phyloP scores from a whole-genome alignment of 2,113 vertebrate species.

The Pyxicephalus adspersus region DNA sequence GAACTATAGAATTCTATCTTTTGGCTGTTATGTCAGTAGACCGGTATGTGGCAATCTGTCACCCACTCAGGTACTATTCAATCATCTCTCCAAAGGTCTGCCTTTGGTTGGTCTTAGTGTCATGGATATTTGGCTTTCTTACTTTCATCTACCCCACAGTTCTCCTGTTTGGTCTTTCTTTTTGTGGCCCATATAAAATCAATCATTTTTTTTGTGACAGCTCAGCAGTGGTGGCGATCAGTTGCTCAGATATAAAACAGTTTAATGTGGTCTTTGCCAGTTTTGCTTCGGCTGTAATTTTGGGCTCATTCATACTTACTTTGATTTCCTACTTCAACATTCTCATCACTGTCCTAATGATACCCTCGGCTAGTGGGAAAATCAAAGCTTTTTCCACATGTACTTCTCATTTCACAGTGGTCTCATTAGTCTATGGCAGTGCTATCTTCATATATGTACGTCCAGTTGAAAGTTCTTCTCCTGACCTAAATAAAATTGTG shows the following conservation, averaged over 20 bases:
- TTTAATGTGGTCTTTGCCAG: constrained; percentile 19
- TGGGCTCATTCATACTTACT: constrained; percentile 9
- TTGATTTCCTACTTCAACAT: constrained; percentile 21
- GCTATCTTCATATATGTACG: constrained; percentile 38
- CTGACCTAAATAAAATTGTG: constrained; percentile 19
- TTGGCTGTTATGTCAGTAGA: constrained; percentile 22
- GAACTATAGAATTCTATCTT: constrained; percentile 22
- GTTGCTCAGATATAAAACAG: constrained; percentile 13
- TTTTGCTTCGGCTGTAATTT: constrained; percentile 29
- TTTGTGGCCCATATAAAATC: constrained; percentile 19
- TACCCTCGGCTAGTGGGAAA: constrained; percentile 13
- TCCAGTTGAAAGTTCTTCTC: constrained; percentile 29
- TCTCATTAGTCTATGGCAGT: constrained; percentile 30
- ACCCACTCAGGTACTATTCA: constrained; percentile 17
- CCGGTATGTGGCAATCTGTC: constrained; percentile 4
- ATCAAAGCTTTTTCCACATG: constrained; percentile 30
- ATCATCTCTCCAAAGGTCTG: neutral
- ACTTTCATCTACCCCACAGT: constrained; percentile 12
- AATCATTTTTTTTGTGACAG: constrained; percentile 33
- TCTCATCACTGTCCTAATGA: constrained; percentile 5
- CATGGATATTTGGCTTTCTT: constrained; percentile 23
- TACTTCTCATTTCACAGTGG: constrained; percentile 30
- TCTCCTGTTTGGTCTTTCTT: constrained; percentile 11
- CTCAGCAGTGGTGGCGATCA: constrained; percentile 15
- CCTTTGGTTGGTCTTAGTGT: neutral